These are phyloP conservation scores for Matsumyia berberina DNA, from an alignment of 2,888 invertebrate species.

Conservation along the genomic window DNA sequence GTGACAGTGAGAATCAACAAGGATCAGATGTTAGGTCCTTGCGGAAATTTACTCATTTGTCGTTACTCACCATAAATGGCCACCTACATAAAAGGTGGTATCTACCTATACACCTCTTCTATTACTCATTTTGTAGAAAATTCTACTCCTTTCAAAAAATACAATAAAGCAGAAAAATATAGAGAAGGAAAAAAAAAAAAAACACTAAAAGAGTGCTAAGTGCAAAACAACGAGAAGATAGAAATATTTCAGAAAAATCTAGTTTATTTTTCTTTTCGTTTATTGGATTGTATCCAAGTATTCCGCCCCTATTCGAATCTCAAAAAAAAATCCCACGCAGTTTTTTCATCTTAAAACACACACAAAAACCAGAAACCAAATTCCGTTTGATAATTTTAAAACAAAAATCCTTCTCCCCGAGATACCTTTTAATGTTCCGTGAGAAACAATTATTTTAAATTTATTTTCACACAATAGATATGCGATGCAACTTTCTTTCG, in stretches of 20 bases:
- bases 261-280: conserved; percentile 51
- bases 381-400: conserved; percentile 8
- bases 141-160: conserved; percentile 13
- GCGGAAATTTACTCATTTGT: background rate
- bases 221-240: conserved; percentile 53
- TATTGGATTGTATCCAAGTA: conserved; percentile 66
- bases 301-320: conserved; percentile 30
- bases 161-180: conserved; percentile 4
- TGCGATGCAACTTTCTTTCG: conserved; percentile 3
- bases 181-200: conserved; percentile 5
- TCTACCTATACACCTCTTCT: too few species aligned
- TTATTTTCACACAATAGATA: background rate
- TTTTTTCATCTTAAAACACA: conserved; percentile 6
- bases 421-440: conserved; percentile 30
- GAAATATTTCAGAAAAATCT: conserved; percentile 44
- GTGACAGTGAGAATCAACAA: background rate
- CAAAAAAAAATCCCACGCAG: conserved; percentile 57
- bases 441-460: conserved; percentile 10
- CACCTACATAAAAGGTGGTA: too few species aligned
- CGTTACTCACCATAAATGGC: background rate
- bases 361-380: background rate
- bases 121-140: conserved; percentile 42
- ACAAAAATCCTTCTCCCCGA: background rate
- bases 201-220: conserved; percentile 29
- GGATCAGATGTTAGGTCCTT: background rate